phyloP scores from a whole-genome alignment of 1,140 invertebrate species.

The Bombus vancouverensis region DNA sequence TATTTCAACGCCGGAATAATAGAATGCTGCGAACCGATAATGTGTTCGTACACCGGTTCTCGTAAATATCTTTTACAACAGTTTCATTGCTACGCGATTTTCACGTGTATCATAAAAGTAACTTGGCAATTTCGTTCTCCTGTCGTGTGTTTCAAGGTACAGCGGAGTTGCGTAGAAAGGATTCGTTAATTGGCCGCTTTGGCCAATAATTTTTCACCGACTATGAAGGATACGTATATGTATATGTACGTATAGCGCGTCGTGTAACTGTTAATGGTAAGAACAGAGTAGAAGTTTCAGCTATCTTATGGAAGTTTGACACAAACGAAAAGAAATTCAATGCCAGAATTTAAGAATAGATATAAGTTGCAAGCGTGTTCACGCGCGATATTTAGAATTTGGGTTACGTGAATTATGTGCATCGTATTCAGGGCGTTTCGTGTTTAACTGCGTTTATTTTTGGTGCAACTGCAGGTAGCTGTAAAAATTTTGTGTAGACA shows the following conservation, averaged over 20 bases:
- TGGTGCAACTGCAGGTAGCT: background rate
- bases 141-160: background rate
- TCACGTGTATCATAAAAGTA: background rate
- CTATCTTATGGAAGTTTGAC: background rate
- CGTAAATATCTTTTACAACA: slow-evolving; percentile 15
- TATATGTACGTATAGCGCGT: background rate
- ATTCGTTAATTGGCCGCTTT: background rate
- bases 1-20: background rate
- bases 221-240: too few relatives aligned
- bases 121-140: background rate
- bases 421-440: slow-evolving; percentile 51
- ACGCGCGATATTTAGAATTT: slow-evolving; percentile 52
- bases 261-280: background rate
- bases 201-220: background rate
- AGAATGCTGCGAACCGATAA: too few relatives aligned
- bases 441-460: slow-evolving; percentile 56
- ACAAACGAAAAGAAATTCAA: slow-evolving; percentile 8
- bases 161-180: background rate
- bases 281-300: too few relatives aligned
- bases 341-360: slow-evolving; percentile 52
- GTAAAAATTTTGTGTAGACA: slow-evolving; percentile 18
- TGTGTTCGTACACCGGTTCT: background rate
- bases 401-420: slow-evolving; percentile 58
- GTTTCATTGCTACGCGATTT: background rate
- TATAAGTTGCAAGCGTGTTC: slow-evolving; percentile 12